Conservation (phyloP, 1,140 invertebrate genomes). For the Lanistes nyassanus region DNA sequence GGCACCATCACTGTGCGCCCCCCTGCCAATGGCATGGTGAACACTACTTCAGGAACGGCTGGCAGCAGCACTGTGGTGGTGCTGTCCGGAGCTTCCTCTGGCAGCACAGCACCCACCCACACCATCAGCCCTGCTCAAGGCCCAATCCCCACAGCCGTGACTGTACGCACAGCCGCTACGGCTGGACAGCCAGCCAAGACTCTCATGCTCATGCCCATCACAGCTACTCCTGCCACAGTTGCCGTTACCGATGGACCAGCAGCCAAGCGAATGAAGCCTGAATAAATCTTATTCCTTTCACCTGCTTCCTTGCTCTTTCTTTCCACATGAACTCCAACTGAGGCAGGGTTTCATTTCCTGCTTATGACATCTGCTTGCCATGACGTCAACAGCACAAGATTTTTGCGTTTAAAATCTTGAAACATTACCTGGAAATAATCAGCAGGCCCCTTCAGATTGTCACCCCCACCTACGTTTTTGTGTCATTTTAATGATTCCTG, state of each 20-base stretch:
- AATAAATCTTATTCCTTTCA: conserved; percentile 35
- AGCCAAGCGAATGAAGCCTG: conserved; percentile 56
- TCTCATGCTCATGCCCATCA: conserved; percentile 62
- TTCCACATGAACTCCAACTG: too few relatives aligned
- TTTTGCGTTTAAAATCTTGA: too few relatives aligned
- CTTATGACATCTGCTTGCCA: too few relatives aligned
- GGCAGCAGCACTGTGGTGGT: conserved; percentile 52
- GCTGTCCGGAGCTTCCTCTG: conserved; percentile 36
- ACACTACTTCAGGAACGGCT: conserved; percentile 25
- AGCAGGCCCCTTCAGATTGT: too few relatives aligned
- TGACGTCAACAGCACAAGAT: too few relatives aligned
- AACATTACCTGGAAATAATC: too few relatives aligned
- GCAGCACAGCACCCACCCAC: conserved; percentile 36
- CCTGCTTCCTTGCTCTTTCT: neutral
- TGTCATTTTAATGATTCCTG: too few relatives aligned
- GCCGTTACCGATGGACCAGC: conserved; percentile 43
- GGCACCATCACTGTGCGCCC: conserved; percentile 35
- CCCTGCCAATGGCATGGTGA: conserved; percentile 37
- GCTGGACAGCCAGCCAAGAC: conserved; percentile 42
- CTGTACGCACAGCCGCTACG: conserved; percentile 48
- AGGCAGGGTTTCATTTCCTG: too few relatives aligned
- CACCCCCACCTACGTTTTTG: too few relatives aligned
- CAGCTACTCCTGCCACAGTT: conserved; percentile 45
- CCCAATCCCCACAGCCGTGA: conserved; percentile 46
- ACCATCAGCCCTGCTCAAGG: conserved; percentile 39